phyloP scores from a whole-genome alignment of 2,113 vertebrate species.

The Gavialis gangeticus region DNA sequence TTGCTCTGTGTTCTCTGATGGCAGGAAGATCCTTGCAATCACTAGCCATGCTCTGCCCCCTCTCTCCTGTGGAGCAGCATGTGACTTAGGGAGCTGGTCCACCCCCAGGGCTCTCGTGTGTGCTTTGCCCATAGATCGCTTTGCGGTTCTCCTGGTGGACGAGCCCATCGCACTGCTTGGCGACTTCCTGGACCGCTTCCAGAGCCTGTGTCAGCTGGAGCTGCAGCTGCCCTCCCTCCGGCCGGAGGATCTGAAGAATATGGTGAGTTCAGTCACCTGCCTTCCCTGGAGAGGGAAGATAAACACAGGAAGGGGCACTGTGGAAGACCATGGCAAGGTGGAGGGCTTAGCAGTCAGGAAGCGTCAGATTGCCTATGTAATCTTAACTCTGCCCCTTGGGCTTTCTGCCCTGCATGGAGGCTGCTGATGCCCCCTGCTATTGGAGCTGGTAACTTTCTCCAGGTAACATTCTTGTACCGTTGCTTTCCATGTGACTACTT shows the following conservation, averaged over 20 bases:
- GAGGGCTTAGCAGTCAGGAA: accelerated
- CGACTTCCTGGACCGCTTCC: slow-evolving; percentile 89
- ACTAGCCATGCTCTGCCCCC: accelerated
- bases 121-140: slow-evolving; percentile 82
- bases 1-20: neutral
- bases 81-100: neutral
- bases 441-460: neutral
- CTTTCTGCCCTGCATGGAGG: accelerated
- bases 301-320: neutral
- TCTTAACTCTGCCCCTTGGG: neutral
- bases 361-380: neutral
- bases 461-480: neutral
- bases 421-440: neutral
- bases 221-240: slow-evolving; percentile 92
- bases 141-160: slow-evolving; percentile 86
- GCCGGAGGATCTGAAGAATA: slow-evolving; percentile 87
- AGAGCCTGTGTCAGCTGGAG: slow-evolving; percentile 87
- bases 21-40: accelerated
- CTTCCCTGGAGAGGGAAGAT: neutral
- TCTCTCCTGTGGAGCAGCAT: accelerated
- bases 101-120: neutral
- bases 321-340: accelerated
- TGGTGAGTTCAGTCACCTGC: slow-evolving; percentile 81
- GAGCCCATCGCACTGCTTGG: slow-evolving; percentile 86
- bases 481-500: neutral